Evolutionary conservation across 1,140 invertebrate genomes (phyloP), one percentile per base, ranked within the genome.

Genomic region (Venustaconcha ellipsiformis): DNA sequence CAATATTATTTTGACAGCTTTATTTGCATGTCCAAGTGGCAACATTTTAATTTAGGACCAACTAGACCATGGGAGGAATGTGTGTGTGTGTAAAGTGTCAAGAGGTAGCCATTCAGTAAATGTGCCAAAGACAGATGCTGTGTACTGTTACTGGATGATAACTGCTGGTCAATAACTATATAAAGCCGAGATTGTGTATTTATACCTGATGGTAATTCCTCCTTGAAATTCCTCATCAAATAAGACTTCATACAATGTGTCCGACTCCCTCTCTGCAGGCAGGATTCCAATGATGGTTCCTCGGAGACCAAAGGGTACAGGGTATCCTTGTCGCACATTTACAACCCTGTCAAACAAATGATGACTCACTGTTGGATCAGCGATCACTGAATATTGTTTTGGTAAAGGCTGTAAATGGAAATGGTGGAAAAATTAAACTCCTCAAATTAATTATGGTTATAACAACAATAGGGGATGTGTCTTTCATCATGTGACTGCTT

Each of bases 291-390:
- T 93, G 1, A 98, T 91, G 0, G 95, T 97, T 57, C 96, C 97
- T 81, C 93, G 93, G 1, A 93, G 91, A 11, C 96, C 96, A 18
- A 95, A 88, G 0, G 96, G 96, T 14, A 96, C 95, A 3, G 93
- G 92, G 81, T 93, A 94, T 66, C 93, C 92, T 64, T 93, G 92
- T 57, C 94, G 91, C 0, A 95, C 92, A 81, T 94, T 93, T 3
- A 97, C 92, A 59, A 99, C 93, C 71, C 97, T 92, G 87, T 99
- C 96, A 79, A 95, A 94, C 62, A 99, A 82, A 76, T 91, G 81
- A 86, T 93, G 94, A 6, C 91, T 92, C 0, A 93, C 92, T 18
- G 88, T 90, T 0, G 92, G 89, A 90, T 97, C 96, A 0, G 95
- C 93, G 2, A 92, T 79, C 63, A 88, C 37, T 8, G 78, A 74